These are phyloP conservation scores for Panonychus citri DNA, from an alignment of 1,140 invertebrate genomes.

Conservation along the genomic window DNA sequence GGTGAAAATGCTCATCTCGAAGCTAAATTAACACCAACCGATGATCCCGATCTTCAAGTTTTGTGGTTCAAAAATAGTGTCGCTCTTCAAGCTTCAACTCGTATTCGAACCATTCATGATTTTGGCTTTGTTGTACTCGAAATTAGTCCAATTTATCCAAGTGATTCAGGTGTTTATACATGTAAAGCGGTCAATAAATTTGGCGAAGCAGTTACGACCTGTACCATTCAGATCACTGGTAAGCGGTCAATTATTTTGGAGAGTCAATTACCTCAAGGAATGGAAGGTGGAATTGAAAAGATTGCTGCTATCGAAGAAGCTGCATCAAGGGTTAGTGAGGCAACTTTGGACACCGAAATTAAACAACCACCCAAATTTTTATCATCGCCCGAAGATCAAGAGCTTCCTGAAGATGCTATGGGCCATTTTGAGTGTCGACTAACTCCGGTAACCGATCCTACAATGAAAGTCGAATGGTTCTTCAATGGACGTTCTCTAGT, in stretches of 20 bases:
- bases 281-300: slow-evolving; percentile 75
- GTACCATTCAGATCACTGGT: slow-evolving; percentile 50
- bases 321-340: slow-evolving; percentile 36
- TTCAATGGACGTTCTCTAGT: slow-evolving; percentile 27
- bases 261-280: slow-evolving; percentile 33
- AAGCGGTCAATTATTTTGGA: slow-evolving; percentile 75
- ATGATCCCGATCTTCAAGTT: slow-evolving; percentile 80
- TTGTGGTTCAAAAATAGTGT: slow-evolving; percentile 84
- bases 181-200: slow-evolving; percentile 24
- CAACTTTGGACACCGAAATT: slow-evolving; percentile 42
- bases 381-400: slow-evolving; percentile 48
- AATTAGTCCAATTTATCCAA: slow-evolving; percentile 31
- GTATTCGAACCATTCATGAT: slow-evolving; percentile 32
- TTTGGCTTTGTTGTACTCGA: slow-evolving; percentile 66
- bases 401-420: slow-evolving; percentile 47
- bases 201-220: slow-evolving; percentile 29
- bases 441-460: slow-evolving; percentile 70
- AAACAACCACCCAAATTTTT: slow-evolving; percentile 79
- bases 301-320: slow-evolving; percentile 64
- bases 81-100: slow-evolving; percentile 42
- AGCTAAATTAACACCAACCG: slow-evolving; percentile 74
- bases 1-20: slow-evolving; percentile 77
- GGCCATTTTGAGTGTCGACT: slow-evolving; percentile 42
- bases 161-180: slow-evolving; percentile 27
- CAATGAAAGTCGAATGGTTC: slow-evolving; percentile 69